phyloP scores from a whole-genome alignment of 2,888 invertebrate species.

The Odontocolon sp. region DNA sequence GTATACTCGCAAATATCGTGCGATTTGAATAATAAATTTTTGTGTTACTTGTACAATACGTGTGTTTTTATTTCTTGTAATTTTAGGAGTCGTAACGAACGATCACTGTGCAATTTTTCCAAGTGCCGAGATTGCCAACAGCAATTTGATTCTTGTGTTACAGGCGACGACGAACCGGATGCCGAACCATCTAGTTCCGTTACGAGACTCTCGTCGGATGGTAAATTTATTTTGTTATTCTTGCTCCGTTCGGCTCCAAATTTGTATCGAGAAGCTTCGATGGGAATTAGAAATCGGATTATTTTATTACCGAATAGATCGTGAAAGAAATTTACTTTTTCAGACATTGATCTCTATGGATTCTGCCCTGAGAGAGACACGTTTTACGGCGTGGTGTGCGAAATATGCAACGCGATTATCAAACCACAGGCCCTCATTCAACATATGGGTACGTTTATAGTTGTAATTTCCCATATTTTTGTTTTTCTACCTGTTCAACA shows the following conservation, averaged over 20 bases:
- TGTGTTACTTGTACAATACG: too few relatives aligned
- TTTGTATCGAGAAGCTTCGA: too few relatives aligned
- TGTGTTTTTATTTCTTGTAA: too few relatives aligned
- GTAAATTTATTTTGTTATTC: conserved; percentile 66
- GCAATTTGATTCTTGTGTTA: conserved; percentile 61
- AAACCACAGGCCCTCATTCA: conserved; percentile 90
- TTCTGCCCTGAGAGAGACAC: conserved; percentile 90
- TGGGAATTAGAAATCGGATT: too few relatives aligned
- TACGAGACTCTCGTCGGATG: conserved; percentile 77
- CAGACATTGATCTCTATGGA: conserved; percentile 89
- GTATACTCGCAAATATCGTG: too few relatives aligned
- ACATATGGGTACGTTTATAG: conserved; percentile 83
- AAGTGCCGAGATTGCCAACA: too few relatives aligned
- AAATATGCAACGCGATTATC: conserved; percentile 88
- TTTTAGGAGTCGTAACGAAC: too few relatives aligned
- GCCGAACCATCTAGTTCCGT: conserved; percentile 76
- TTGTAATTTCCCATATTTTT: neutral
- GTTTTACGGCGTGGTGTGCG: conserved; percentile 89
- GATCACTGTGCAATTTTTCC: too few relatives aligned
- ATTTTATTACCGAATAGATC: too few relatives aligned
- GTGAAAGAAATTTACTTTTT: too few relatives aligned
- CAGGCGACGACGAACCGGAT: conserved; percentile 79
- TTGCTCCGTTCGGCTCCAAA: neutral
- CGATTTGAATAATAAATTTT: too few relatives aligned
- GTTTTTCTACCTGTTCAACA: neutral